Conservation (phyloP, 2,888 invertebrate genomes). For the Epinotia bilunana region DNA sequence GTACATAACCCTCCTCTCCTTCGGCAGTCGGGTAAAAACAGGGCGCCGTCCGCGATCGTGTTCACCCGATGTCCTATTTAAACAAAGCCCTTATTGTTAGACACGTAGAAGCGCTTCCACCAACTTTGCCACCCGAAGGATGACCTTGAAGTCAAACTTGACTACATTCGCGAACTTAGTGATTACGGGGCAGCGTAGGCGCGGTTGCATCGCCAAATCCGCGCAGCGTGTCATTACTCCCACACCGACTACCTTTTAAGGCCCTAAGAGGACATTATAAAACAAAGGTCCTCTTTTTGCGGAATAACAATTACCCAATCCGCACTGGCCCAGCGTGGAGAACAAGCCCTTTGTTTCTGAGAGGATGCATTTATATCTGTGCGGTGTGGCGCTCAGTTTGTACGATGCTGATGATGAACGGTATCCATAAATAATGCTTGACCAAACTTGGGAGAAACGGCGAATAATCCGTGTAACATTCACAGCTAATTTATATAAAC, state of each 20-base stretch:
- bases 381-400: no score
- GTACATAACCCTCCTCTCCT: no score
- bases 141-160: conserved; percentile 7
- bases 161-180: conserved; percentile 21
- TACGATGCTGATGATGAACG: no score
- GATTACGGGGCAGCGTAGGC: conserved; percentile 22
- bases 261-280: conserved; percentile 6
- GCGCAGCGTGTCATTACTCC: conserved; percentile 8
- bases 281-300: background rate
- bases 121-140: background rate
- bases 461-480: no score
- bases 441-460: no score
- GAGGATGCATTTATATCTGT: no score
- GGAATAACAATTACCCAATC: background rate
- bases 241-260: conserved; percentile 26
- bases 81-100: background rate
- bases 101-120: background rate
- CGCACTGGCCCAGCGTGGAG: no score
- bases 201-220: conserved; percentile 36
- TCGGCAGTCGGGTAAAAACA: no score
- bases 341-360: no score
- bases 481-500: no score
- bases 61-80: background rate
- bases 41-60: background rate
- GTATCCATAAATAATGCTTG: no score